Evolutionary conservation across 2,888 invertebrate species (phyloP).

Genomic region (Drosophila peninsularis): DNA sequence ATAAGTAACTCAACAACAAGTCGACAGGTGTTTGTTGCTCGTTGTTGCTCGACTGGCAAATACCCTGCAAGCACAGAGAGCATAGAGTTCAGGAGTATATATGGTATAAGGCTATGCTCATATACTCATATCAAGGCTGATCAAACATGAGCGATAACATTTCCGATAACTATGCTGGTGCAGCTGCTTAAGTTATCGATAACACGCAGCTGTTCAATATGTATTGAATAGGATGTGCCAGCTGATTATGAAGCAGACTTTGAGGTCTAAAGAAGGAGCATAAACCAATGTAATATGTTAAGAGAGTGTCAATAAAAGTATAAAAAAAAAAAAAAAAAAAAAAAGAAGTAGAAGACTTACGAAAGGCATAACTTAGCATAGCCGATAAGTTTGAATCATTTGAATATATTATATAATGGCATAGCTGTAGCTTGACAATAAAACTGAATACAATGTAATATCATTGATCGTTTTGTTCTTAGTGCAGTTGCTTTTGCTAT

Average conservation of each 20-base stretch:
- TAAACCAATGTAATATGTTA: too few species aligned
- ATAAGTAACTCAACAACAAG: constrained; percentile 67
- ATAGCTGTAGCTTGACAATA: not conserved
- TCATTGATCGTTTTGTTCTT: too few species aligned
- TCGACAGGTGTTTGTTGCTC: not conserved
- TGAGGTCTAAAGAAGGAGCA: too few species aligned
- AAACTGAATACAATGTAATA: not conserved
- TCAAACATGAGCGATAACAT: not conserved
- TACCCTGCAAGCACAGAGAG: constrained; percentile 6
- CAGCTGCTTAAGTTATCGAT: not conserved
- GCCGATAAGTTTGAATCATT: too few species aligned
- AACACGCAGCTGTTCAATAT: not conserved
- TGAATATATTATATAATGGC: not conserved
- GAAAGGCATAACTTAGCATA: too few species aligned
- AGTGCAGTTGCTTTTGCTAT: not conserved
- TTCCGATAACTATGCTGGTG: not conserved
- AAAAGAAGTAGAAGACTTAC: too few species aligned
- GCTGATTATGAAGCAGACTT: not conserved
- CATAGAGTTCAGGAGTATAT: too few species aligned
- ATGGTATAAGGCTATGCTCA: too few species aligned
- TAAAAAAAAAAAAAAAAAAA: too few species aligned
- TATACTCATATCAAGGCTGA: not conserved
- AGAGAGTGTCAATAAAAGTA: too few species aligned
- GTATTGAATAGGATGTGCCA: not conserved
- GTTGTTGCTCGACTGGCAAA: not conserved